A percentile compares a stretch with the other conserved stretches of the same genome.
Evolutionary conservation across 2,888 invertebrate genomes (phyloP).

Genomic region (Uloborus plumipes): DNA sequence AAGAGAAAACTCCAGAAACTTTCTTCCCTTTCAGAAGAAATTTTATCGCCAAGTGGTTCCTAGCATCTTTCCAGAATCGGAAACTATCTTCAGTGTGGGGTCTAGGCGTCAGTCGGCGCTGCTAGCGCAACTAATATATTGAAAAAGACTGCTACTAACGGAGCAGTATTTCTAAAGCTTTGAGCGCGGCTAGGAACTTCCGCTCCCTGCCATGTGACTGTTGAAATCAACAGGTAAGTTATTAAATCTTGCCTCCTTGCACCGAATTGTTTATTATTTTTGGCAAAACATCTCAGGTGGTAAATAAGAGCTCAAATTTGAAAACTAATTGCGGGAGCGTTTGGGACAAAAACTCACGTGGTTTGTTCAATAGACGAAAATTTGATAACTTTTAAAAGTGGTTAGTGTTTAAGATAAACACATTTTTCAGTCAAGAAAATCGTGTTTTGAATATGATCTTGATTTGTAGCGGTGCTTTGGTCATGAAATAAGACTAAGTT

Average conservation of each 20-base stretch:
- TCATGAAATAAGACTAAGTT: no score
- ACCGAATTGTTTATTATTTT: not conserved
- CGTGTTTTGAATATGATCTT: no score
- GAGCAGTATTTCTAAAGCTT: slow-evolving; percentile 12
- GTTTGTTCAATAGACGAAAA: not conserved
- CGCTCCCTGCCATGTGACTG: slow-evolving; percentile 4
- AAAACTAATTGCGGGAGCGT: not conserved
- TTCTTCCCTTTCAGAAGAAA: not conserved
- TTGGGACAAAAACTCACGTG: not conserved
- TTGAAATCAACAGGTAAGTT: slow-evolving; percentile 47
- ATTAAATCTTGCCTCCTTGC: not conserved
- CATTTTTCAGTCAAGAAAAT: no score
- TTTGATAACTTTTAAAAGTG: no score
- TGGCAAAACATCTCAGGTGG: no score
- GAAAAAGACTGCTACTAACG: slow-evolving; percentile 15
- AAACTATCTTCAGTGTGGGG: slow-evolving; percentile 40
- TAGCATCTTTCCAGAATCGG: not conserved
- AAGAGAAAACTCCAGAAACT: no score
- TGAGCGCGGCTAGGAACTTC: slow-evolving; percentile 8
- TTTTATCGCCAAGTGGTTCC: slow-evolving; percentile 36
- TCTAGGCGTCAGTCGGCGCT: slow-evolving; percentile 36
- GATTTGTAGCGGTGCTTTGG: no score
- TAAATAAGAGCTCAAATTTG: no score
- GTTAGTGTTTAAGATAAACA: no score
- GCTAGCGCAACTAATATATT: slow-evolving; percentile 41